Percentiles rank a stretch among this genome's conserved stretches.
phyloP scores from a whole-genome alignment of 2,113 vertebrate genomes.

The Formicarius rufipectus region DNA sequence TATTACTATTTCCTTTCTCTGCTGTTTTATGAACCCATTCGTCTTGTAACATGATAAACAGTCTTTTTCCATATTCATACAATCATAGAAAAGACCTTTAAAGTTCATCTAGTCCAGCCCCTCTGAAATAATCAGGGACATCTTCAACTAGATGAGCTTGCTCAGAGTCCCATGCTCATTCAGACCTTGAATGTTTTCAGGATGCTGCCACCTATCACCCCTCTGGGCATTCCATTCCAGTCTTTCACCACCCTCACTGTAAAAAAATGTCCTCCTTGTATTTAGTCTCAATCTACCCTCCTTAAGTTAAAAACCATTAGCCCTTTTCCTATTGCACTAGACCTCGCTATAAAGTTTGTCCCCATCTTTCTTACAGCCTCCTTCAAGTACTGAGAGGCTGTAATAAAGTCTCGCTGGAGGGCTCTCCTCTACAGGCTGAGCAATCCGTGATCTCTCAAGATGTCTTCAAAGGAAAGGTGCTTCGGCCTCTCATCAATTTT shows the following conservation, averaged over 20 bases:
- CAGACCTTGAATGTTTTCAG: neutral
- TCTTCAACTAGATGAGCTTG: neutral
- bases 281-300: neutral
- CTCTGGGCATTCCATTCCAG: neutral
- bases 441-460: too few relatives aligned
- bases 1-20: neutral
- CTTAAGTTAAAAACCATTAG: neutral
- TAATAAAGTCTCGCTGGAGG: too few relatives aligned
- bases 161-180: neutral
- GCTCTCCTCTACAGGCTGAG: too few relatives aligned
- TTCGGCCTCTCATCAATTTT: too few relatives aligned
- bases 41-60: neutral
- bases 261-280: neutral
- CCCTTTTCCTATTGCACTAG: neutral
- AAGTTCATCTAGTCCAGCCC: neutral
- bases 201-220: neutral
- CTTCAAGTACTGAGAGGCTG: too few relatives aligned
- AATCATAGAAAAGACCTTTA: neutral
- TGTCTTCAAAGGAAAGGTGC: too few relatives aligned
- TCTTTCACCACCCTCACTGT: fast-evolving
- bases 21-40: neutral
- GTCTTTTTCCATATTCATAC: neutral
- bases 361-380: neutral
- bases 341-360: neutral
- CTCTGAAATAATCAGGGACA: neutral